These are phyloP conservation scores for Listronotus bonariensis DNA, from an alignment of 1,140 invertebrate species.

Conservation along the genomic window DNA sequence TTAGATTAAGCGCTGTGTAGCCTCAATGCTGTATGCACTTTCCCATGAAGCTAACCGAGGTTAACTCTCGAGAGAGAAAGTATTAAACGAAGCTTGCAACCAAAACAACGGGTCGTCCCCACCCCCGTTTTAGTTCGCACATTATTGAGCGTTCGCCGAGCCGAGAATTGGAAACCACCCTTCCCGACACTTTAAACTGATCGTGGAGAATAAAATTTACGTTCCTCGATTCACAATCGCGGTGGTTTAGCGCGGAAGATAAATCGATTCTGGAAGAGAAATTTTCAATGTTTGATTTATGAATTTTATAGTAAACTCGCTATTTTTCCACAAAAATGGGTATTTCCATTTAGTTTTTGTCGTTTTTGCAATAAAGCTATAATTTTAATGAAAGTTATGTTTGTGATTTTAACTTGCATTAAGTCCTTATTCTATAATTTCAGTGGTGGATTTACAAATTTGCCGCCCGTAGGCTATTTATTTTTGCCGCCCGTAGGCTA, in stretches of 20 bases:
- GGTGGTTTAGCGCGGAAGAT: slow-evolving; percentile 27
- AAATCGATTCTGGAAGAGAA: slow-evolving; percentile 29
- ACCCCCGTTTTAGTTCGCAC: slow-evolving; percentile 54
- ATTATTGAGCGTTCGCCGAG: slow-evolving; percentile 56
- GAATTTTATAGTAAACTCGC: background rate
- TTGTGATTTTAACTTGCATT: too few relatives aligned
- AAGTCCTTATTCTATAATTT: too few relatives aligned
- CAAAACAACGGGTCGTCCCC: slow-evolving; percentile 52
- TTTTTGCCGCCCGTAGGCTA: too few relatives aligned
- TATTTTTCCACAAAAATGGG: too few relatives aligned
- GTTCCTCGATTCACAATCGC: slow-evolving; percentile 32
- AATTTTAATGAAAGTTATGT: too few relatives aligned
- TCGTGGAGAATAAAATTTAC: slow-evolving; percentile 56
- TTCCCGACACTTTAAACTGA: slow-evolving; percentile 54
- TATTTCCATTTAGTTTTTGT: too few relatives aligned
- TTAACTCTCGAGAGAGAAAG: slow-evolving; percentile 33
- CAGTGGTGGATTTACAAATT: too few relatives aligned
- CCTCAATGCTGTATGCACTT: slow-evolving; percentile 14
- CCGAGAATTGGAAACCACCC: slow-evolving; percentile 55
- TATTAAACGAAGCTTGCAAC: slow-evolving; percentile 49
- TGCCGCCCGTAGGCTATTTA: too few relatives aligned
- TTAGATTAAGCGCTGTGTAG: too few relatives aligned
- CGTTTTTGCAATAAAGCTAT: too few relatives aligned
- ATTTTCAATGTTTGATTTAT: slow-evolving; percentile 32
- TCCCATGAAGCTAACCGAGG: slow-evolving; percentile 23